Base-by-base conservation (phyloP, 2,888 invertebrate genomes). In the Epirrita christyi region DNA sequence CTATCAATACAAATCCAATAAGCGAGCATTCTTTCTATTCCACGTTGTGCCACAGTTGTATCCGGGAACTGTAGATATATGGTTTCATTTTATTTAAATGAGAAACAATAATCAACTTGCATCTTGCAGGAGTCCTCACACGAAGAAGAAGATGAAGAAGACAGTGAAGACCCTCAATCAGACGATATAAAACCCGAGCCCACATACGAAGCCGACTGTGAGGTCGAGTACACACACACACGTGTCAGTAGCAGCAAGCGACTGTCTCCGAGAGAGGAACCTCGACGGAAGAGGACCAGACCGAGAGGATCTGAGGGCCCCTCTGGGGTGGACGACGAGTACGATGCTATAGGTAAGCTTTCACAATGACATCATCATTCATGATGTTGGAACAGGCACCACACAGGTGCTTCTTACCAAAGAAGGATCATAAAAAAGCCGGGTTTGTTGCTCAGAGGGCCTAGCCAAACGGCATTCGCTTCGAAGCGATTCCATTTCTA, bases 301-400 rank as follows among this genome's bases (percentile, higher is more conserved):
- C 45, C 13, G 14, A 60, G 58, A 48, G 37, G 55, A 7, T 10
- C 53, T n/a, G 64, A 63, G 27, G 37, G 57, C 63, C 3, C 69
- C 34, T 82, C 85, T 0, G 85, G 84, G 40, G 75, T 88, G 0
- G 83, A 81, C 42, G 90, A 91, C 44, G 89, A 90, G 71, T 91
- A 90, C 59, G 90, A 90, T 55, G 90, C 90, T 49, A 89, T 91
- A 51, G 89, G 90, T 88, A 64, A 66, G 73, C 6, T 13, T 36
- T 8, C 4, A 32, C 2, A 32, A 32, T 7, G 28, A 29, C 28
- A 7, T 29, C n/a, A n/a, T n/a, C n/a, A n/a, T n/a, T n/a, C n/a
- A n/a, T n/a, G n/a, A n/a, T n/a, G n/a, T n/a, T n/a, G n/a, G n/a
- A n/a, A n/a, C n/a, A n/a, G 28, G 28, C 6, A 29, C 28, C 8